Conservation (phyloP, 1,140 invertebrate species). For the Drosophila bocqueti region DNA sequence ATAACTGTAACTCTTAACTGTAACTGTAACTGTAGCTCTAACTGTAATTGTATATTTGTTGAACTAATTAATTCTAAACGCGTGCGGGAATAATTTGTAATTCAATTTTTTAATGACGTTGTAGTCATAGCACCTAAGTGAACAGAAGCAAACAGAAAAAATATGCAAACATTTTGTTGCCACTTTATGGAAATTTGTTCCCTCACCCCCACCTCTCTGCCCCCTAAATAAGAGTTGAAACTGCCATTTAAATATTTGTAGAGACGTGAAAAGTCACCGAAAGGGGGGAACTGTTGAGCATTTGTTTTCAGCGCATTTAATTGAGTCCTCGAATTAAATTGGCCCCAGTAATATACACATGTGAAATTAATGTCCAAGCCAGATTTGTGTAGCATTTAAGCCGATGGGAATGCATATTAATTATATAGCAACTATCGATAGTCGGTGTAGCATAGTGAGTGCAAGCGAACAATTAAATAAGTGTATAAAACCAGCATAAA, state of each 20-base stretch:
- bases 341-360: constrained; percentile 7
- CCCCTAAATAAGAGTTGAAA: constrained; percentile 45
- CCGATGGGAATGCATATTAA: constrained; percentile 62
- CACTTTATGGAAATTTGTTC: constrained; percentile 44
- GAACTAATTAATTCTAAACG: constrained; percentile 67
- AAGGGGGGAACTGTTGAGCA: constrained; percentile 42
- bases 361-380: constrained; percentile 49
- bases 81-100: constrained; percentile 59
- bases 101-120: constrained; percentile 78
- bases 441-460: constrained; percentile 66
- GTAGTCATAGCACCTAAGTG: constrained; percentile 75
- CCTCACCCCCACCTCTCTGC: neutral
- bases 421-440: constrained; percentile 57
- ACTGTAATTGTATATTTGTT: constrained; percentile 71
- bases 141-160: constrained; percentile 45
- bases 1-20: constrained; percentile 39
- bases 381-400: constrained; percentile 67
- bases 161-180: constrained; percentile 41
- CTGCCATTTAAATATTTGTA: constrained; percentile 74
- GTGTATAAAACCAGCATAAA: constrained; percentile 63
- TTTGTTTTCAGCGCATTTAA: constrained; percentile 65
- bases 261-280: constrained; percentile 11
- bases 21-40: constrained; percentile 23
- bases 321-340: constrained; percentile 55
- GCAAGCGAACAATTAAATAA: constrained; percentile 69